Evolutionary conservation across 2,797 vertebrate species (phyloP), one percentile per base, ranked within the genome.

Genomic region (Microctenopoma stevenorrisi): DNA sequence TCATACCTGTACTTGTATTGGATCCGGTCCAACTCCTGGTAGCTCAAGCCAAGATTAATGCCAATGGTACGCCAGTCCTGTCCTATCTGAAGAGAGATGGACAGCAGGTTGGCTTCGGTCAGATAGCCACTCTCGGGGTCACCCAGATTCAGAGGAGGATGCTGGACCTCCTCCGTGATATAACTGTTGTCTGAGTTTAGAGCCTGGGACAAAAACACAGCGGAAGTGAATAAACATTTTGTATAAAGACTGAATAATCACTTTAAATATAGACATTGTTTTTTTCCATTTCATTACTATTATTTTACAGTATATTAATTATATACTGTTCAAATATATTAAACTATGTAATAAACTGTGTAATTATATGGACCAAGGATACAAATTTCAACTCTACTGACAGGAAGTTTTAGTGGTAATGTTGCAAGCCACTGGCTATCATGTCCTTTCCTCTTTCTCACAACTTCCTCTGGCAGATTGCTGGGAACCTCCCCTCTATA

Each of bases 111-210:
- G 82, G 93, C 91, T 87, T 98, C 96, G 0, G 98, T 99, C 89
- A 99, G 90, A 82, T 97, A 99, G 47, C 98, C 98, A 0, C 94
- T 98, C 92, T 99, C 97, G 0, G 96, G 96, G 7, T 97, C 95
- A 0, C 97, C 98, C 86, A 99, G 93, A 88, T 97, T 97, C 85
- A 98, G 86, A 18, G 96, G 95, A 25, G 94, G 95, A 70, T 94
- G 86, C 50, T 87, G 85, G n/a, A 74, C 16, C 52, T 92, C 88
- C 18, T 89, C 91, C 62, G 71, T 73, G 47, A 82, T 65, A 66
- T 85, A 91, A 38, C 53, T 68, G 63, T 89, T 92, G 16, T 92
- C 3, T 7, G 52, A 81, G 51, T 89, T 58, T 68, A 90, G 44
- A 47, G 81, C 82, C 91, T 84, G 1, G 18, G 37, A 9, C 11